Base-by-base conservation (phyloP, 2,888 invertebrate species). In the Dryomyza anilis region DNA sequence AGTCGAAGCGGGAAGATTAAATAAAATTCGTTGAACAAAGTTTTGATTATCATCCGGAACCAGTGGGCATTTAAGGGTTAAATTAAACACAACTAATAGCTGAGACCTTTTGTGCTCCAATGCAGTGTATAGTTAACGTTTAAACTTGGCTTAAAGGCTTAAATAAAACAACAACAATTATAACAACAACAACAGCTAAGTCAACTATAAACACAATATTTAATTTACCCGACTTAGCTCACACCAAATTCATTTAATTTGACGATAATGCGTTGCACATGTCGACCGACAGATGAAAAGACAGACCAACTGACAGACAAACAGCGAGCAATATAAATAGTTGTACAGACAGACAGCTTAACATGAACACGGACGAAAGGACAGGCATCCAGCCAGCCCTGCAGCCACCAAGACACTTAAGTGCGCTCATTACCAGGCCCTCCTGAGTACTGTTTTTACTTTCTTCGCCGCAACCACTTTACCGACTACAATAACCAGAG, bases 231-330 rank as follows among this genome's bases (percentile, higher is more conserved):
- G 27, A 27, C 50, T 52, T n/a, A 52, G 27, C 50, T 52, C 50
- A 27, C 23, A n/a, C 25, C 27, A 52, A 52, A 52, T 52, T 52
- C 27, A 52, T 52, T 25, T 52, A 52, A 52, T 52, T 52, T 52
- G 23, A 52, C 29, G 50, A 33, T 55, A 55, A 55, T 33, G 30
- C 7, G 33, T n/a, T 12, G n/a, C 39, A 39, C 12, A 39, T 39
- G 8, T n/a, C 7, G 33, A 33, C 12, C 12, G 6, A 33, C 6
- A 8, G 33, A 33, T 12, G 6, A n/a, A 3, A 12, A 3, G 39
- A 7, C 39, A 14, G 39, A 7, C 39, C n/a, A n/a, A 39, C 3
- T 3, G 39, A 39, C 14, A n/a, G n/a, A n/a, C n/a, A n/a, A n/a
- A n/a, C n/a, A n/a, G n/a, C n/a, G n/a, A n/a, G n/a, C n/a, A n/a